These are phyloP conservation scores for Hydrochoerus hydrochaeris DNA, from an alignment of 2,113 vertebrate genomes.

Conservation along the genomic window DNA sequence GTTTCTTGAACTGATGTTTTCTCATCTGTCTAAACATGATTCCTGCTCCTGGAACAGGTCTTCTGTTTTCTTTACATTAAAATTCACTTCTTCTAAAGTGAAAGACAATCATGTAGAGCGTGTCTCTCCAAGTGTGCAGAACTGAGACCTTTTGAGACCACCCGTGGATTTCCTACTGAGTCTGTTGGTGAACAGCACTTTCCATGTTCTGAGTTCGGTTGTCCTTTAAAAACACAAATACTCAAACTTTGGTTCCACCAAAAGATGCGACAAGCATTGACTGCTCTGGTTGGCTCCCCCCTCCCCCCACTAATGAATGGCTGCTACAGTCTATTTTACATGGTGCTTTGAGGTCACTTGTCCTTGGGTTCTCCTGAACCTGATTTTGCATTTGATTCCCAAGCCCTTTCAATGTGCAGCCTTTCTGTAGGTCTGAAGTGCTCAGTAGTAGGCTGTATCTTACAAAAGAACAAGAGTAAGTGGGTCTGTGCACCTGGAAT, in stretches of 20 bases:
- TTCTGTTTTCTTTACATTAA: slow-evolving; percentile 57
- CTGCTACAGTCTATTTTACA: slow-evolving; percentile 88
- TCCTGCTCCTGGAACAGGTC: slow-evolving; percentile 68
- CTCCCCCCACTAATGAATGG: slow-evolving; percentile 85
- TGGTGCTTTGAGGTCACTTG: slow-evolving; percentile 88
- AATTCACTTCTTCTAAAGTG: slow-evolving; percentile 75
- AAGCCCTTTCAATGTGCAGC: slow-evolving; percentile 83
- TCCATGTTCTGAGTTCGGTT: slow-evolving; percentile 74
- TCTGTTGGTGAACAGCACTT: slow-evolving; percentile 72
- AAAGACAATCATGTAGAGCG: slow-evolving; percentile 70
- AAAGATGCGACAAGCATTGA: slow-evolving; percentile 85
- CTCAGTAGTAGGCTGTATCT: slow-evolving; percentile 82
- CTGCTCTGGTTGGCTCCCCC: slow-evolving; percentile 73
- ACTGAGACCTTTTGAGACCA: slow-evolving; percentile 53
- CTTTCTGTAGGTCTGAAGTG: slow-evolving; percentile 82
- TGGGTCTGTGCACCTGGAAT: slow-evolving; percentile 78
- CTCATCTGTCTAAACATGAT: slow-evolving; percentile 55
- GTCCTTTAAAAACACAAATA: slow-evolving; percentile 87
- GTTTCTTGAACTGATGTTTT: slow-evolving; percentile 79
- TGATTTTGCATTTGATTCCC: slow-evolving; percentile 80
- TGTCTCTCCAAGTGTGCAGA: slow-evolving; percentile 48
- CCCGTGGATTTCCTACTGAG: slow-evolving; percentile 62
- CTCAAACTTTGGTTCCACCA: slow-evolving; percentile 89
- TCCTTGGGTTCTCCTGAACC: slow-evolving; percentile 85
- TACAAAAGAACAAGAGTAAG: slow-evolving; percentile 81